These are phyloP conservation scores for Epsilonema sp. DNA, from an alignment of 2,888 invertebrate genomes.

Conservation along the genomic window DNA sequence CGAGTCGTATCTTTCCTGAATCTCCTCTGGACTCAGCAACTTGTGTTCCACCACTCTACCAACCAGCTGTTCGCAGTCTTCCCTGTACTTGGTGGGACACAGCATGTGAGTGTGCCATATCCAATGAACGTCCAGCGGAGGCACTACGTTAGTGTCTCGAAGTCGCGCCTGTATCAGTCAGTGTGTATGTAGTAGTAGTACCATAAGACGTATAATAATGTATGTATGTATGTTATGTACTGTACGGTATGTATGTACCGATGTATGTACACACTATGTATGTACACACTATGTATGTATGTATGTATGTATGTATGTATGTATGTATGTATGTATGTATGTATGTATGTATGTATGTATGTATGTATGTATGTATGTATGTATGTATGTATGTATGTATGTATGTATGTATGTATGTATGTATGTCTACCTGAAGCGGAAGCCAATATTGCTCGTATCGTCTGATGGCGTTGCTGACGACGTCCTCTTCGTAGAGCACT, in stretches of 20 bases:
- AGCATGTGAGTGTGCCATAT: conserved; percentile 35
- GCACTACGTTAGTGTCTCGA: conserved; percentile 26
- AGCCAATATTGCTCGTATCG: conserved; percentile 36
- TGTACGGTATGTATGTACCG: no score
- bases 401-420: background rate
- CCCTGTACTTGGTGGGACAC: conserved; percentile 19
- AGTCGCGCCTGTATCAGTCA: conserved; percentile 17
- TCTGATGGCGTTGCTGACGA: conserved; percentile 31
- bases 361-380: background rate
- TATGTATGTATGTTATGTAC: no score
- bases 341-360: background rate
- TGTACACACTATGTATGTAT: no score
- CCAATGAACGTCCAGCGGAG: conserved; percentile 37
- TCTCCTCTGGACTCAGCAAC: conserved; percentile 25
- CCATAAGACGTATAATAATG: no score
- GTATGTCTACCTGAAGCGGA: conserved; percentile 28
- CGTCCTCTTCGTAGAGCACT: conserved; percentile 25
- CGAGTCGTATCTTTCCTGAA: conserved; percentile 8
- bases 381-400: background rate
- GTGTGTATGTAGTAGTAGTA: background rate
- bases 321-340: background rate
- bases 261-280: no score
- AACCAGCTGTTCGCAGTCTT: conserved; percentile 18
- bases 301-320: background rate
- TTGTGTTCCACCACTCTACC: conserved; percentile 30